Base-by-base conservation (phyloP, 2,797 vertebrate genomes). In the Syndactyla subalaris region DNA sequence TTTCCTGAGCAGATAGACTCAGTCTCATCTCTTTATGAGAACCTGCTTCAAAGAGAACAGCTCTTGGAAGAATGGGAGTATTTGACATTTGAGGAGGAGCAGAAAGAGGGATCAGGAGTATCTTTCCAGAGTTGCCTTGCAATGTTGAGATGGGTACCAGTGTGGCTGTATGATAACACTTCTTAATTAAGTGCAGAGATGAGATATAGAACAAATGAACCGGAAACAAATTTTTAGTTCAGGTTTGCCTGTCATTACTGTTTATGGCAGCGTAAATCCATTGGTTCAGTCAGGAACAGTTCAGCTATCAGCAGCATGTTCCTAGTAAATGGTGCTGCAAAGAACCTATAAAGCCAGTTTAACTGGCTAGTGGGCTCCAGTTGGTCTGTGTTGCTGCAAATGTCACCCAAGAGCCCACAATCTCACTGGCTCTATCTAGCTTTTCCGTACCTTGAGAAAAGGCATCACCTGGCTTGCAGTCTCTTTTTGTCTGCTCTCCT, bases 121-220 rank as follows among this genome's bases (percentile, higher is more conserved):
- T 52, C 43, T 80, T 70, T 89, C 16, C 24, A 34, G 54, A 72
- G 45, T 62, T 79, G 32, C 77, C 1, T 15, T 91, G 62, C 61
- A 54, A 36, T 21, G 45, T 1, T 0, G 43, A 62, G 48, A 29
- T 85, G 43, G 58, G 58, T 85, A 59, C 23, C 38, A 39, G 34
- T 36, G 34, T 71, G 67, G 48, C 45, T 78, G 23, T 41, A 11
- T 51, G 82, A 73, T 92, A 93, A 85, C 18, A 20, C 55, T 81
- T 80, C 30, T 93, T 93, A 85, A 76, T 76, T 72, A 91, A 89
- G 39, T 72, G 62, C 48, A 63, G 75, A 68, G 62, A 93, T 94
- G 45, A 62, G 78, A 87, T 87, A 84, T 0, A 45, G 77, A 76
- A 39, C 61, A 91, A 87, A 32, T 84, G 48, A 65, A 81, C 58